A percentile compares a stretch with the other conserved stretches of the same genome.
These are phyloP conservation scores for Drosophila eohydei DNA, from an alignment of 2,888 invertebrate genomes.

Conservation along the genomic window DNA sequence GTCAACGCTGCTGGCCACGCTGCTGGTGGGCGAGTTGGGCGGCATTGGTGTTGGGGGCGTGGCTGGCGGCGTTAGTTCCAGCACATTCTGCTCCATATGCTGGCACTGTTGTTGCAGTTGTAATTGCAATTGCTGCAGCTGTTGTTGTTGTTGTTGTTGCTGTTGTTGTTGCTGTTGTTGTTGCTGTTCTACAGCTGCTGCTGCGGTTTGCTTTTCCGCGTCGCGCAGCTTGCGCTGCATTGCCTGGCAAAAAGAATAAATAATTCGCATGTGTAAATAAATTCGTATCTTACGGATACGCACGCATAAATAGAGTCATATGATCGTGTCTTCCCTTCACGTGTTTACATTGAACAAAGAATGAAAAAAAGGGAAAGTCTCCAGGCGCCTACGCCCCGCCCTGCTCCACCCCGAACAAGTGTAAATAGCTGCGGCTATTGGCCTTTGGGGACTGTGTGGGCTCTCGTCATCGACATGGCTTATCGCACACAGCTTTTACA, in stretches of 20 bases:
- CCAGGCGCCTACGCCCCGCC: conserved; percentile 7
- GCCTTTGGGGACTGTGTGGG: conserved; percentile 57
- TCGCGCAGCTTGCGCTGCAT: conserved; percentile 67
- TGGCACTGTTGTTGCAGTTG: conserved; percentile 23
- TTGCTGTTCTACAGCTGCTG: conserved; percentile 23
- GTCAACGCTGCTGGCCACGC: conserved; percentile 58
- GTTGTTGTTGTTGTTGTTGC: conserved; percentile 19
- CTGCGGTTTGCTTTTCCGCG: conserved; percentile 47
- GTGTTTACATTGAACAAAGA: conserved; percentile 1
- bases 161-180: conserved; percentile 21
- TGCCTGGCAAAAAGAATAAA: conserved; percentile 52
- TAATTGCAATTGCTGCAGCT: conserved; percentile 25
- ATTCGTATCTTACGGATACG: conserved; percentile 39
- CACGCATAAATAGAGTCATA: conserved; percentile 39
- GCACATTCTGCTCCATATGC: conserved; percentile 43
- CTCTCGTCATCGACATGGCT: conserved; percentile 65
- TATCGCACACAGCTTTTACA: conserved; percentile 52
- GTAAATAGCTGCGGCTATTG: conserved; percentile 68
- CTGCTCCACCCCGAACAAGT: not conserved
- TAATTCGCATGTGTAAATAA: conserved; percentile 58
- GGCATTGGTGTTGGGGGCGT: conserved; percentile 69
- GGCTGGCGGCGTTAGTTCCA: conserved; percentile 70
- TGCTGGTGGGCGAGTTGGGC: conserved; percentile 68
- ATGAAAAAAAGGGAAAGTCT: conserved; percentile 58
- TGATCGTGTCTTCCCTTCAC: conserved; percentile 43